phyloP scores from a whole-genome alignment of 2,797 vertebrate genomes.

The Dromococcyx pavoninus region DNA sequence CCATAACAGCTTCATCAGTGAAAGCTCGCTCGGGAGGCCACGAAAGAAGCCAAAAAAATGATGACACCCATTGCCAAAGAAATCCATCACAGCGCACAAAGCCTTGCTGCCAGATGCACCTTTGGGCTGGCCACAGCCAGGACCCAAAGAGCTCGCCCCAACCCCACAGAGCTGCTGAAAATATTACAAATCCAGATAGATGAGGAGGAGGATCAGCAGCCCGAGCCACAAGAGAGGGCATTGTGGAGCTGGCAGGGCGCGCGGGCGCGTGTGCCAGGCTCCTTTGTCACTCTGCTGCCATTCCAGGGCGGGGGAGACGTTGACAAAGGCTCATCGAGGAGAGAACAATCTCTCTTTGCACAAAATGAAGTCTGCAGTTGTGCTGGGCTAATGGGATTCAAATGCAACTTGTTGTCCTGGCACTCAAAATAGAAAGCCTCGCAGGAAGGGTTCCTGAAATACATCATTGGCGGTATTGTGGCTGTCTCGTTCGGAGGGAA shows the following conservation, averaged over 20 bases:
- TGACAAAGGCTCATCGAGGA: constrained; percentile 17
- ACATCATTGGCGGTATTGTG: background rate
- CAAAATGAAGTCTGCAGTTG: constrained; percentile 15
- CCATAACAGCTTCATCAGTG: constrained; percentile 22
- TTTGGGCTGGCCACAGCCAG: constrained; percentile 58
- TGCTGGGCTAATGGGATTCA: constrained; percentile 28
- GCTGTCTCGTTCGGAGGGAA: rapidly evolving
- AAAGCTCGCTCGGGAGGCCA: background rate
- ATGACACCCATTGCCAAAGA: background rate
- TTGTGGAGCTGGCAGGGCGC: constrained; percentile 65
- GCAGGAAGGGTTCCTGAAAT: background rate
- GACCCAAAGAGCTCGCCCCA: constrained; percentile 9
- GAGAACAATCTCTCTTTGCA: constrained; percentile 26
- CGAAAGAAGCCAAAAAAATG: background rate
- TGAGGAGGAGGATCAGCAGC: constrained; percentile 57
- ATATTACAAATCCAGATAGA: constrained; percentile 2
- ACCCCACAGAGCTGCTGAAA: constrained; percentile 48
- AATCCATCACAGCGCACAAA: constrained; percentile 47
- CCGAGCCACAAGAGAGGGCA: constrained; percentile 59
- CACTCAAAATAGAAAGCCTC: constrained; percentile 28
- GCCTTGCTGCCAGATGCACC: constrained; percentile 66
- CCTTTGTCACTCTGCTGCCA: constrained; percentile 64
- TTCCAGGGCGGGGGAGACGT: constrained; percentile 49
- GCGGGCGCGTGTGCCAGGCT: constrained; percentile 33
- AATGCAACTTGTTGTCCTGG: background rate